Evolutionary conservation across 2,888 invertebrate species (phyloP), one percentile per base, ranked within the genome.

Genomic region (Operophtera brumata): DNA sequence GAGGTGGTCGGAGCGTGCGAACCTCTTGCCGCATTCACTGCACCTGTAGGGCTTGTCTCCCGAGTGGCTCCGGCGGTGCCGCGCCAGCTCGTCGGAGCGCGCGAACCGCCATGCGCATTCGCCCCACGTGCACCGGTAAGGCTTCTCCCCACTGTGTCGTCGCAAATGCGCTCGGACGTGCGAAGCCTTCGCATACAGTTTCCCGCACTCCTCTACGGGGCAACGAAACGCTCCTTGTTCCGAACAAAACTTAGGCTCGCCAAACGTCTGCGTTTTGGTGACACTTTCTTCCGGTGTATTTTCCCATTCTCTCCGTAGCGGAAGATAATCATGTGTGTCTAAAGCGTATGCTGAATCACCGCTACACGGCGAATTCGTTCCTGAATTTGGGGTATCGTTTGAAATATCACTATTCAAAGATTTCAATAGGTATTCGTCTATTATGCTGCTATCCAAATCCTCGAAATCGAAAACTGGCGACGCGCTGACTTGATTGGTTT

Each of bases 31-130:
- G 80, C 98, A 99, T 69, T 96, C 92, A 54, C 92, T 92, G 82
- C 98, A 99, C 54, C 94, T 93, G 83, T 98, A 98, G 0, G 98
- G 98, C 81, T 98, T 98, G 59, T 97, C 93, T 0, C 98, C 98
- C 0, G 97, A 97, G 84, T 98, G 98, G n/a, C 97, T 97, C 61
- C 98, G 92, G 48, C 96, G 93, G 80, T 98, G 98, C 13, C 98
- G 92, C 1, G 97, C 96, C 62, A 98, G 85, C 83, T 98, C 98
- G 79, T 98, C 98, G 0, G 98, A 98, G 53, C 98, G 92, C 12
- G 97, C 97, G 88, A 98, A 98, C 66, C 95, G 92, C 98, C 98
- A 98, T 30, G 93, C 93, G 80, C 98, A 98, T 39, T 94, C 96
- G 3, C 93, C 90, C 94, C 94, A 94, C 49, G 92, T 93, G 77